Evolutionary conservation across 2,888 invertebrate species (phyloP), one percentile per base, ranked within the genome.

Genomic region (Euproctis similis): DNA sequence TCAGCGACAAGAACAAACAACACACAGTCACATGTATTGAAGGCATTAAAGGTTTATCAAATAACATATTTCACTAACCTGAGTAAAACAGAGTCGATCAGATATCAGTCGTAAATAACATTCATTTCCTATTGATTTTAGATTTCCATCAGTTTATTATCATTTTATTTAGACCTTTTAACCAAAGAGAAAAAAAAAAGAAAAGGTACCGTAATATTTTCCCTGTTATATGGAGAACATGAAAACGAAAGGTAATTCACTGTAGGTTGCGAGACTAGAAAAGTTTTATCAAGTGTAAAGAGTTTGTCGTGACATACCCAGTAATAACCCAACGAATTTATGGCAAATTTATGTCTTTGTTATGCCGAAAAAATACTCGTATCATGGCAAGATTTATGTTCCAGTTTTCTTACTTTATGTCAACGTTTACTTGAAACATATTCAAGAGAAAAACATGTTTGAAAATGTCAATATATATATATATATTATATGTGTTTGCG

Each of bases 241-340:
- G 27, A 20, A 21, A 45, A 30, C n/a, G 34, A 42, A 38, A 34
- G 40, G 43, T 36, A 43, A 30, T 32, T 42, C 31, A 31, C n/a
- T n/a, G 33, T 32, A 23, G 24, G 24, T 44, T 29, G 26, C 36
- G 28, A 31, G 39, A 47, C 55, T 53, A 55, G 47, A 58, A 57
- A 69, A 65, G 57, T 62, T 67, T 65, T 66, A 64, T 68, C 63
- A 61, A 56, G 46, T 59, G 53, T 59, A 58, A 60, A 62, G 61
- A 62, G 53, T 57, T 62, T 55, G 53, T 48, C 46, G 53, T 46
- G 53, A 53, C 53, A 51, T 52, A 54, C 44, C 24, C 27, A 26
- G 57, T 58, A 61, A 61, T 69, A 71, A 62, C 62, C 50, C 45
- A n/a, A 39, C 30, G 56, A 58, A 52, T 67, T 65, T 65, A 63